These are phyloP conservation scores for Leptoteleia sp. DNA, from an alignment of 1,140 invertebrate genomes.

Conservation along the genomic window DNA sequence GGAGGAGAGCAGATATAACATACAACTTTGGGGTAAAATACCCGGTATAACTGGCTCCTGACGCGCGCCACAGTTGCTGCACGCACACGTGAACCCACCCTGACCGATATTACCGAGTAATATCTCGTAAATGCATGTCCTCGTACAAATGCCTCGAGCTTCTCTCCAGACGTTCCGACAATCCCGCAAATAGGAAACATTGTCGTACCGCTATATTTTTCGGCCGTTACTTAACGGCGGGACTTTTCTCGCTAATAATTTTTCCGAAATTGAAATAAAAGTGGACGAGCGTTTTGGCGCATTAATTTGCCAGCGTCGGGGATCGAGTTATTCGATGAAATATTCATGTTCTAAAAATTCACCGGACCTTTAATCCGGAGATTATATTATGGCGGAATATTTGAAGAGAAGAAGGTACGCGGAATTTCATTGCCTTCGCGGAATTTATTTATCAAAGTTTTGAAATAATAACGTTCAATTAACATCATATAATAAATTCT, in stretches of 20 bases:
- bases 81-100: slow-evolving; percentile 55
- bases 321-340: neutral
- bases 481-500: no score
- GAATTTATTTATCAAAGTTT: no score
- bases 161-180: slow-evolving; percentile 65
- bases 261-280: slow-evolving; percentile 33
- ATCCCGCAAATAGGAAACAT: slow-evolving; percentile 64
- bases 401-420: neutral
- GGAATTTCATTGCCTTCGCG: neutral
- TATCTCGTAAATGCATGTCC: slow-evolving; percentile 74
- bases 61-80: slow-evolving; percentile 66
- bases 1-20: slow-evolving; percentile 70
- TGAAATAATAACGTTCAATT: no score
- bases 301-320: neutral
- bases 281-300: neutral
- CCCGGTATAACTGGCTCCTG: slow-evolving; percentile 77
- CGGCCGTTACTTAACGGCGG: slow-evolving; percentile 18
- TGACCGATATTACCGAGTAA: slow-evolving; percentile 74
- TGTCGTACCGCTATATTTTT: slow-evolving; percentile 36
- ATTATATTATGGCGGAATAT: neutral
- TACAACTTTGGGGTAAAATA: slow-evolving; percentile 77
- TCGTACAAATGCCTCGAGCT: slow-evolving; percentile 58
- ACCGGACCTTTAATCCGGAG: neutral
- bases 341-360: neutral
- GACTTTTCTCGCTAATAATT: slow-evolving; percentile 17